Percentiles rank a stretch among this genome's conserved stretches.
These are phyloP conservation scores for Tapirus terrestris DNA, from an alignment of 2,113 vertebrate species.

Conservation along the genomic window DNA sequence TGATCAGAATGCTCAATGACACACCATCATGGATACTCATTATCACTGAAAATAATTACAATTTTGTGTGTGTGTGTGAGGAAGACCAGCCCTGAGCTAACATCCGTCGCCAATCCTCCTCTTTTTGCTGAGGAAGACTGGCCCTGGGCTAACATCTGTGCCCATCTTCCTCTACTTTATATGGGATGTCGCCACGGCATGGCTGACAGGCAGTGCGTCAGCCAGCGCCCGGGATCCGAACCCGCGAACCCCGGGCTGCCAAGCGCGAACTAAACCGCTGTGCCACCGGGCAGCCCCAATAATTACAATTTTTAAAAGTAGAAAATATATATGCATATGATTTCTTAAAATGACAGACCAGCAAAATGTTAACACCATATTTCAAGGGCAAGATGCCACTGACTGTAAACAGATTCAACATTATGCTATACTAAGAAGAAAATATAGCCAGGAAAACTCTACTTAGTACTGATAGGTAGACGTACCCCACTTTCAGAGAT, in stretches of 20 bases:
- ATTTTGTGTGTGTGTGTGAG: not conserved
- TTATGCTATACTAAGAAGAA: not conserved
- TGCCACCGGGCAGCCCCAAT: not conserved
- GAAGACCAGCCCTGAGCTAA: too few species aligned
- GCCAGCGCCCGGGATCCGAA: too few species aligned
- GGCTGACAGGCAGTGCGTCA: too few species aligned
- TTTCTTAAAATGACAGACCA: not conserved
- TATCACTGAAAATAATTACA: constrained; percentile 13
- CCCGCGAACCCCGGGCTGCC: too few species aligned
- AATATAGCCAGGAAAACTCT: not conserved
- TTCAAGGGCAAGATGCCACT: not conserved
- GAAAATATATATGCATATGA: not conserved
- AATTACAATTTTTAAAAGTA: constrained; percentile 18
- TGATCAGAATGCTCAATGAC: not conserved
- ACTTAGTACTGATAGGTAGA: not conserved
- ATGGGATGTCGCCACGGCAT: too few species aligned
- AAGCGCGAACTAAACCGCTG: too few species aligned
- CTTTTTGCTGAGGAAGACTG: too few species aligned
- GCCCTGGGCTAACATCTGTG: too few species aligned
- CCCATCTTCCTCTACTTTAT: too few species aligned
- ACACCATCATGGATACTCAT: not conserved
- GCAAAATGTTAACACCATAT: not conserved
- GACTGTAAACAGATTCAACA: not conserved
- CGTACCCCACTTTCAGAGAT: not conserved
- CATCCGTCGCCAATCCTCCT: too few species aligned